phyloP scores from a whole-genome alignment of 2,113 vertebrate species.

The Bolborhynchus lineola region DNA sequence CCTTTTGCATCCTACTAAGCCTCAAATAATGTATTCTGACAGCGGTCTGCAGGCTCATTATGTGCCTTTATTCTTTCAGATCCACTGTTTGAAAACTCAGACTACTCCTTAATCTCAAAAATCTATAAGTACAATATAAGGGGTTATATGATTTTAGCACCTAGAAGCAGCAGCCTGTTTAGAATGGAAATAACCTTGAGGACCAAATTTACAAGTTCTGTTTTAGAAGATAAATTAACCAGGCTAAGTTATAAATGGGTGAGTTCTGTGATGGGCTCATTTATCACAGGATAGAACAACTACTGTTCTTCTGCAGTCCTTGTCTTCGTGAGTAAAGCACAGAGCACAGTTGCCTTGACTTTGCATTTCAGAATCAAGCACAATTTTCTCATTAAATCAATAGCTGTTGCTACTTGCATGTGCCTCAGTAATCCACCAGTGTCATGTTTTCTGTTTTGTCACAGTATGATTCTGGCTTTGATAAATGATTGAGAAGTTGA shows the following conservation, averaged over 20 bases:
- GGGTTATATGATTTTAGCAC: background rate
- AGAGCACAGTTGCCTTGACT: background rate
- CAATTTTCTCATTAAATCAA: background rate
- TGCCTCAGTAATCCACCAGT: conserved; percentile 10
- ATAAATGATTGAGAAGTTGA: conserved; percentile 90
- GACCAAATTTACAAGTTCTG: background rate
- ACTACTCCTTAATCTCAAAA: background rate
- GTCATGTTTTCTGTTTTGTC: conserved; percentile 56
- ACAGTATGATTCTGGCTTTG: conserved; percentile 97
- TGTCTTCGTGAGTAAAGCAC: background rate
- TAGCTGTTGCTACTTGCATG: background rate
- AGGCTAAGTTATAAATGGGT: background rate
- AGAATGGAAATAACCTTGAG: background rate
- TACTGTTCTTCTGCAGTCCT: background rate
- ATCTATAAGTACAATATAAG: background rate
- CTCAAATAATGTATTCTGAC: background rate
- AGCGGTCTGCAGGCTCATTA: background rate
- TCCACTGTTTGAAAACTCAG: background rate
- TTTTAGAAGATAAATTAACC: background rate
- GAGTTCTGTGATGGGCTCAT: background rate
- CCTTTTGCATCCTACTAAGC: background rate
- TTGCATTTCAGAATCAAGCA: background rate
- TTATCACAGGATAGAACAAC: background rate
- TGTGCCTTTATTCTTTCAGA: background rate
- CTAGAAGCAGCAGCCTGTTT: background rate